Evolutionary conservation across 2,113 vertebrate species (phyloP).

Genomic region (Sceloporus tristichus): DNA sequence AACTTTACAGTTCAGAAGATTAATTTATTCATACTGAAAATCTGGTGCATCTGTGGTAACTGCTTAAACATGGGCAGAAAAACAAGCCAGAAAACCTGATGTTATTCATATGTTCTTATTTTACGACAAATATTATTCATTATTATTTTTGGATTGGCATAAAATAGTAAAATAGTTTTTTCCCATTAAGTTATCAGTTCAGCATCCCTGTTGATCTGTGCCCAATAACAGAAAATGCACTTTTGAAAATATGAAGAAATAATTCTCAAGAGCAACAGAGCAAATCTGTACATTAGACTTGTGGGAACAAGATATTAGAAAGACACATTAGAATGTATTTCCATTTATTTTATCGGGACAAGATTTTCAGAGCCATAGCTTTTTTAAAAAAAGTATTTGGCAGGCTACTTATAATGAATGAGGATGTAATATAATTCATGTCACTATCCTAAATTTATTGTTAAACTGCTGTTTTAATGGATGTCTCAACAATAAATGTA

Average conservation of each 20-base stretch:
- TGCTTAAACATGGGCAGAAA: background rate
- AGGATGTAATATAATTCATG: background rate
- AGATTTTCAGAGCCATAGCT: background rate
- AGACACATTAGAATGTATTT: background rate
- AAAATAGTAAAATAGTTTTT: background rate
- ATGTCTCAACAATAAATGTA: background rate
- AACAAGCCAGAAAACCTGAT: background rate
- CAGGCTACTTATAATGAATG: background rate
- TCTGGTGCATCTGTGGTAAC: background rate
- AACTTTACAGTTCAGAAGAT: background rate
- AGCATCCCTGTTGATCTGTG: background rate
- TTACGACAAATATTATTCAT: background rate
- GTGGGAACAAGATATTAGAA: background rate
- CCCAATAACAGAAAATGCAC: background rate
- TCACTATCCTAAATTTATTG: background rate
- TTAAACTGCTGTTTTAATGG: background rate
- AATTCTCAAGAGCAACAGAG: conserved; percentile 5
- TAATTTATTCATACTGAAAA: conserved; percentile 7
- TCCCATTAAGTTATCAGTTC: conserved; percentile 3
- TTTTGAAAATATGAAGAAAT: background rate
- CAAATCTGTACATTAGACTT: background rate
- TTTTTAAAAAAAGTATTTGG: background rate
- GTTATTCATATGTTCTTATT: background rate
- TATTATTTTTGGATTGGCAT: conserved; percentile 10
- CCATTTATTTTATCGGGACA: conserved; percentile 2